phyloP scores from a whole-genome alignment of 2,113 vertebrate species.

The Stegastes partitus region DNA sequence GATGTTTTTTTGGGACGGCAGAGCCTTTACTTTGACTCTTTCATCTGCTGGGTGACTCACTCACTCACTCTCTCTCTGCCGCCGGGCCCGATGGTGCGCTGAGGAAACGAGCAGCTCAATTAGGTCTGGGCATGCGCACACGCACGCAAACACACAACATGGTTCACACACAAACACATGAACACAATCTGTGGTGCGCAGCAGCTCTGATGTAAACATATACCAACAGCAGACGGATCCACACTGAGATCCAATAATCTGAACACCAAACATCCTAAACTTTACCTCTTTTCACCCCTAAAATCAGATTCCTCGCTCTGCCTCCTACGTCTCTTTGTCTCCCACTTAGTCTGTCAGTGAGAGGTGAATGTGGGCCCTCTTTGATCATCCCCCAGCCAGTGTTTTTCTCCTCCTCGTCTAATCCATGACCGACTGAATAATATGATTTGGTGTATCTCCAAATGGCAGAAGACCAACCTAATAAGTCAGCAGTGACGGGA shows the following conservation, averaged over 20 bases:
- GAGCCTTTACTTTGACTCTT: slow-evolving; percentile 82
- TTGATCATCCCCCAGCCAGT: slow-evolving; percentile 85
- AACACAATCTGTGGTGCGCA: slow-evolving; percentile 28
- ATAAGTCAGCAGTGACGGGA: slow-evolving; percentile 83
- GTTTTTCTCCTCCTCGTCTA: slow-evolving; percentile 77
- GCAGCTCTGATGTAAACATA: slow-evolving; percentile 41
- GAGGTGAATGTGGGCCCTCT: slow-evolving; percentile 81
- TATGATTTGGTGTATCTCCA: slow-evolving; percentile 87
- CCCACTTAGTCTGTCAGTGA: slow-evolving; percentile 73
- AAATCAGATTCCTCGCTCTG: slow-evolving; percentile 91
- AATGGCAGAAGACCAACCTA: slow-evolving; percentile 85
- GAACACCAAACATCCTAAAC: slow-evolving; percentile 45
- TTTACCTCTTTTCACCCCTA: slow-evolving; percentile 56
- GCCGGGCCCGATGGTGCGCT: slow-evolving; percentile 73
- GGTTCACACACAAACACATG: slow-evolving; percentile 25
- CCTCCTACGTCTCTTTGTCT: slow-evolving; percentile 84
- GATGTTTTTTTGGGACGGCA: slow-evolving; percentile 80
- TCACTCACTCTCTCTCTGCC: slow-evolving; percentile 60
- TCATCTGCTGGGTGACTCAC: slow-evolving; percentile 82
- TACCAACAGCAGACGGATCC: slow-evolving; percentile 24
- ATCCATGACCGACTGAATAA: slow-evolving; percentile 87
- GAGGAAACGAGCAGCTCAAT: slow-evolving; percentile 65
- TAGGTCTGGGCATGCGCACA: slow-evolving; percentile 55
- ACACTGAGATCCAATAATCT: slow-evolving; percentile 34
- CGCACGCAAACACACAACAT: slow-evolving; percentile 41